Evolutionary conservation across 2,113 vertebrate genomes (phyloP), one percentile per base, ranked within the genome.

Genomic region (Ophthalmolycus amberensis): DNA sequence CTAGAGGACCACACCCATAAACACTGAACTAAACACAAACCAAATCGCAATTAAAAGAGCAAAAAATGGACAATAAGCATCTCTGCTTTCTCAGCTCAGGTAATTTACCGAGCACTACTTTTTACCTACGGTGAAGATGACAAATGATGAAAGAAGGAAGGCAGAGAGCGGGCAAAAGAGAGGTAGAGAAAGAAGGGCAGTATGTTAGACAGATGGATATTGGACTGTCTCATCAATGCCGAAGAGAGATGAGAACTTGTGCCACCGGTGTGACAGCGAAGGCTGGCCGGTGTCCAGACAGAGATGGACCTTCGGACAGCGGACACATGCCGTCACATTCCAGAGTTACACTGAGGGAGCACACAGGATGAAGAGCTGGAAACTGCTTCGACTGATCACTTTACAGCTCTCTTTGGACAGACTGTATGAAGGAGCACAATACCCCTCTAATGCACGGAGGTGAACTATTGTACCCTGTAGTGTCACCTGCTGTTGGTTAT

Each of bases 181-280:
- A 56, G 75, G 71, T 27, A 68, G 76, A 82, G 72, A 40, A 62
- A 67, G 81, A 84, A 74, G 71, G 71, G 82, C 79, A 85, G 80
- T 89, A 75, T 82, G 79, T 89, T 91, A 93, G 92, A 93, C 93
- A 93, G 91, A 93, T 95, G 89, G 91, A 92, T 85, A 86, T 90
- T 88, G 82, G 88, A 84, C 86, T 78, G 90, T 91, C 90, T 88
- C 88, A 92, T 94, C 88, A 91, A 77, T 88, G 88, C 88, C 32
- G 68, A 86, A 73, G 80, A 88, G 73, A 91, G 88, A 93, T 89
- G 84, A 91, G 90, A 93, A 92, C 86, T 89, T 88, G 82, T 70
- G 91, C 84, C 91, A 87, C 71, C 42, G 66, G 83, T 85, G 76
- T 85, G 87, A 92, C 92, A 88, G 90, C 59, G 71, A 91, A 87